These are phyloP conservation scores for Lonchura striata DNA, from an alignment of 2,113 vertebrate species.

Conservation along the genomic window DNA sequence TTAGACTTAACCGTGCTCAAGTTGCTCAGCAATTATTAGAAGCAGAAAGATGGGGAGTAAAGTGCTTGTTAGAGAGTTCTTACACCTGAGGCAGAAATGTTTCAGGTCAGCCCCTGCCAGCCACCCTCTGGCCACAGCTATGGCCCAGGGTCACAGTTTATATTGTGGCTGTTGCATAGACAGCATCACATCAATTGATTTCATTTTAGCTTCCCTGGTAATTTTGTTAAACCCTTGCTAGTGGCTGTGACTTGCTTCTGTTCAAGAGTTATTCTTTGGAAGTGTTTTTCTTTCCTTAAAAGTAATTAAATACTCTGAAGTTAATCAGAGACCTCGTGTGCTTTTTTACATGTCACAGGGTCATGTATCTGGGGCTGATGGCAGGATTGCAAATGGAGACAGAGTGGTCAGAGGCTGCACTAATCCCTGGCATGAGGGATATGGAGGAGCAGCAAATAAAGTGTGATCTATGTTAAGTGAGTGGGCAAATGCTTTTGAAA, in stretches of 20 bases:
- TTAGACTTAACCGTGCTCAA: background rate
- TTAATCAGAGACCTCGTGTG: conserved; percentile 1
- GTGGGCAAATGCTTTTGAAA: conserved; percentile 44
- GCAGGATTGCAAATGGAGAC: conserved; percentile 39
- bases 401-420: conserved; percentile 40
- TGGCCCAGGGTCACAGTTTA: background rate
- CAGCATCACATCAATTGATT: background rate
- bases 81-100: background rate
- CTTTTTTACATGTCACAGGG: conserved; percentile 31
- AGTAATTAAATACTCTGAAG: conserved; percentile 40
- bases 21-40: background rate
- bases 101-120: background rate
- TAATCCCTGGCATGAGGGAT: conserved; percentile 40
- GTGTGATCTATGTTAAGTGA: conserved; percentile 24
- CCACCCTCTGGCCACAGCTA: background rate
- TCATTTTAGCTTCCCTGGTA: background rate
- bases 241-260: conserved; percentile 7
- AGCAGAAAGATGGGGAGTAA: background rate
- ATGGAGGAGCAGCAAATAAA: conserved; percentile 25
- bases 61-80: background rate
- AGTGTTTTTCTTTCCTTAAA: conserved; percentile 6
- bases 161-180: background rate
- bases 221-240: conserved; percentile 20
- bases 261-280: background rate
- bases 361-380: background rate